Evolutionary conservation across 2,797 vertebrate species (phyloP), one percentile per base, ranked within the genome.

Genomic region (Octomys mimax): DNA sequence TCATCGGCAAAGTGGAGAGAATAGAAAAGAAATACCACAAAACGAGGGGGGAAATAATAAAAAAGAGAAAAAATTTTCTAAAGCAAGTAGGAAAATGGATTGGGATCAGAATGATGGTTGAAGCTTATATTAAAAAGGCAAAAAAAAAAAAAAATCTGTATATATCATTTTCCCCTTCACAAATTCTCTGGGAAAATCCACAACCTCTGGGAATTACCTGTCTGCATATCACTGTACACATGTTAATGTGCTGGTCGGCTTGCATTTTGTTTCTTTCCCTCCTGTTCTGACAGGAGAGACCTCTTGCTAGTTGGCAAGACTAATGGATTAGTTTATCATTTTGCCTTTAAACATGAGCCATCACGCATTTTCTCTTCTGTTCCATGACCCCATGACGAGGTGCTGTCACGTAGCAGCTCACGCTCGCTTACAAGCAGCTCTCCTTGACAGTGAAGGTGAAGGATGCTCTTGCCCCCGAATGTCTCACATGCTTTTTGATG

Each of bases 1-100:
- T 98, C 94, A 46, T 96, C 92, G 49, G 52, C 78, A 95, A 89
- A 93, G 73, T 7, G 14, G 85, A 95, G 81, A 94, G 66, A 90
- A 0, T 46, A 95, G 97, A 95, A 86, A 91, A 64, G 49, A 91
- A 28, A 81, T 54, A 61, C 12, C 71, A 64, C 33, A 80, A 97
- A 94, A 61, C 46, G 81, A 82, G 9, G 82, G 68, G 87, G 21
- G 42, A 71, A 46, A n/a, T 59, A 62, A 77, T 86, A 22, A 26
- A 39, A 95, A 96, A 75, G 1, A 91, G 70, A 95, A 2, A 91
- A 66, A 96, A 94, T 36, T 62, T 96, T 87, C 79, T 71, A 87
- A 95, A 97, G 68, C 62, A 71, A 80, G 18, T 49, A n/a, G 33
- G 68, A 81, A 68, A 95, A 77, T 62, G 49, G 66, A 31, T 57